Evolutionary conservation across 2,888 invertebrate species (phyloP).

Genomic region (Pandemis cinnamomeana): DNA sequence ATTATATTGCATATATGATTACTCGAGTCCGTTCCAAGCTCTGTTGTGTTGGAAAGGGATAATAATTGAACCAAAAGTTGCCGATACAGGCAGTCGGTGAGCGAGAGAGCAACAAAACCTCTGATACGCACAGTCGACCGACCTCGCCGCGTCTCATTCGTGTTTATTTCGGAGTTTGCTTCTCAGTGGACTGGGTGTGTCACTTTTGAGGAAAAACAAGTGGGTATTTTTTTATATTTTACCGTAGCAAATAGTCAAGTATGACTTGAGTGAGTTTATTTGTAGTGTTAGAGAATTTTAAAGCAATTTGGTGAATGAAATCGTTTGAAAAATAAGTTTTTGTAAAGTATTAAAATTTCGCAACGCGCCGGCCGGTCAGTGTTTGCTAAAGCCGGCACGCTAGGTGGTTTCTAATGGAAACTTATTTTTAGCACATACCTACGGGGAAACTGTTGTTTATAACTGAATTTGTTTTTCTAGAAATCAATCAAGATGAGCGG

Average conservation of each 20-base stretch:
- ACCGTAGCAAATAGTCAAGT: not conserved
- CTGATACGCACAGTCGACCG: constrained; percentile 61
- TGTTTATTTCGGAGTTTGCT: constrained; percentile 74
- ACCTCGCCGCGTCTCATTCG: constrained; percentile 63
- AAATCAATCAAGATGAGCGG: constrained; percentile 87
- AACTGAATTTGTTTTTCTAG: constrained; percentile 57
- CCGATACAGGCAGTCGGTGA: constrained; percentile 52
- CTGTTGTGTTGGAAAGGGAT: too few relatives aligned
- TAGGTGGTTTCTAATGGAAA: constrained; percentile 52
- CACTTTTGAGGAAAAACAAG: constrained; percentile 62
- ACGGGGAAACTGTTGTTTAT: constrained; percentile 52
- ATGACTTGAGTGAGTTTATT: constrained; percentile 10
- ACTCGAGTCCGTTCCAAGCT: too few relatives aligned
- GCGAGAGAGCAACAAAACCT: constrained; percentile 76
- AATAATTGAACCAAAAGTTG: constrained; percentile 55
- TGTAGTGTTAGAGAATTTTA: constrained; percentile 9
- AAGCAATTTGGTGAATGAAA: not conserved
- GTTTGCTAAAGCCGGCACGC: constrained; percentile 67
- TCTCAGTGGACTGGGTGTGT: constrained; percentile 74
- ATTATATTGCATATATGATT: too few relatives aligned
- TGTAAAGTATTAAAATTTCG: constrained; percentile 27
- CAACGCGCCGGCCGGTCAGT: constrained; percentile 43
- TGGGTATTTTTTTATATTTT: constrained; percentile 58
- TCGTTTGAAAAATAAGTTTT: constrained; percentile 26
- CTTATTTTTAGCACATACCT: constrained; percentile 69